phyloP scores from a whole-genome alignment of 1,140 invertebrate genomes.

The Adoxophyes honmai region DNA sequence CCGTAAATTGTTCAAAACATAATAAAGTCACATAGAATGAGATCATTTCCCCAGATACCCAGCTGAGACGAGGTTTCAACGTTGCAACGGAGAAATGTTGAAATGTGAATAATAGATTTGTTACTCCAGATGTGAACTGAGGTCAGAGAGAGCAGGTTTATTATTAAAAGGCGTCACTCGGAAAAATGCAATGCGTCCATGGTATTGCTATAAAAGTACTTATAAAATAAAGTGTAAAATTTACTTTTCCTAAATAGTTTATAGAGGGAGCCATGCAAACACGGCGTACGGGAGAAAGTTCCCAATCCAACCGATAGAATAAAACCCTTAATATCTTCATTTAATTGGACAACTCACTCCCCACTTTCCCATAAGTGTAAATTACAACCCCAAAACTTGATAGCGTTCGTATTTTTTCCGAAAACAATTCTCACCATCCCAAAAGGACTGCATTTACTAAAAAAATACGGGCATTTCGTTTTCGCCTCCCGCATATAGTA shows the following conservation, averaged over 20 bases:
- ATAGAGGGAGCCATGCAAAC: too few relatives aligned
- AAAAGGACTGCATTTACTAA: constrained; percentile 10
- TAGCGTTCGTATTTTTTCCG: not conserved
- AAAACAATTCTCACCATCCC: not conserved
- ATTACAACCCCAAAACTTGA: too few relatives aligned
- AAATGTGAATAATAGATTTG: constrained; percentile 4
- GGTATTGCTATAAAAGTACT: not conserved
- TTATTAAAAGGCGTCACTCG: constrained; percentile 9
- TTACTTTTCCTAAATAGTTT: too few relatives aligned
- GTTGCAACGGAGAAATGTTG: not conserved
- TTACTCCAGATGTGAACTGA: constrained; percentile 7
- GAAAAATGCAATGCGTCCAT: not conserved
- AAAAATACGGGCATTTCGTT: constrained; percentile 9
- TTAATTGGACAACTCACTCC: too few relatives aligned
- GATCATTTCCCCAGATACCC: not conserved
- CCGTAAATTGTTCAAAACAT: not conserved
- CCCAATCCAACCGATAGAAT: too few relatives aligned
- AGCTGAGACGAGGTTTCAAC: not conserved
- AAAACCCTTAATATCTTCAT: too few relatives aligned
- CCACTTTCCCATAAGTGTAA: too few relatives aligned
- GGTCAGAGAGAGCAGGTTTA: constrained; percentile 3
- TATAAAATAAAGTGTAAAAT: too few relatives aligned
- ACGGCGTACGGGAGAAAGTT: too few relatives aligned
- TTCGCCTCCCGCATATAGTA: constrained; percentile 11
- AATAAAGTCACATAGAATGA: not conserved